phyloP scores from a whole-genome alignment of 2,888 invertebrate species.

The Timema cristinae region DNA sequence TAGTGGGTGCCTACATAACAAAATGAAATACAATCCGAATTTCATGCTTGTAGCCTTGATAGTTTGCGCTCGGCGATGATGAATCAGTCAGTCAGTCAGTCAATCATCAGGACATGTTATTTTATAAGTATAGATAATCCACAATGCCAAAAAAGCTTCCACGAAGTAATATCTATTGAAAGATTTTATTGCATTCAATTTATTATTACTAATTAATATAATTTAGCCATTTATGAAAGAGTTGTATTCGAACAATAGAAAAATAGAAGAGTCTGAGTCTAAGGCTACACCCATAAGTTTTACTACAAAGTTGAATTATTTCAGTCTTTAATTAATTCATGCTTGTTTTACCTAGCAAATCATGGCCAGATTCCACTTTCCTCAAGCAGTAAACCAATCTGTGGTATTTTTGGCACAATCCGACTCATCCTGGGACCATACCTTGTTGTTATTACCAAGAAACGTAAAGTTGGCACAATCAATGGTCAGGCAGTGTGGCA shows the following conservation, averaged over 20 bases:
- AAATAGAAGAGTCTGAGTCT: too few relatives aligned
- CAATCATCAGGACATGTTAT: too few relatives aligned
- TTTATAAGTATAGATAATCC: too few relatives aligned
- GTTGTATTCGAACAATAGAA: too few relatives aligned
- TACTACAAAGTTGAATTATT: neutral
- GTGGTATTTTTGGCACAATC: slow-evolving; percentile 84
- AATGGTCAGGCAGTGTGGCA: slow-evolving; percentile 76
- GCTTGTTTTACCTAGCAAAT: slow-evolving; percentile 42
- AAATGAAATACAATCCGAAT: too few relatives aligned
- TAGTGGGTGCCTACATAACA: too few relatives aligned
- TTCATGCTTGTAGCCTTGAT: too few relatives aligned
- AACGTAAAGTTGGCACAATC: slow-evolving; percentile 75
- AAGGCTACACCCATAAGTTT: neutral
- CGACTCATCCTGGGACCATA: slow-evolving; percentile 81
- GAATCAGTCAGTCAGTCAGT: too few relatives aligned
- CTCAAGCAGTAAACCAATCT: slow-evolving; percentile 60
- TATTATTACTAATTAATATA: too few relatives aligned
- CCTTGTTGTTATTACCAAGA: slow-evolving; percentile 82
- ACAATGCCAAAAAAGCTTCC: too few relatives aligned
- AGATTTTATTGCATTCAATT: neutral
- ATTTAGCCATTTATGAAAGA: too few relatives aligned
- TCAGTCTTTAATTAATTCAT: neutral
- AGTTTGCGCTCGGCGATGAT: too few relatives aligned
- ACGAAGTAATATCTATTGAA: neutral
- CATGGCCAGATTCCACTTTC: slow-evolving; percentile 60